Evolutionary conservation across 2,888 invertebrate species (phyloP).

Genomic region (Biston stratarius): DNA sequence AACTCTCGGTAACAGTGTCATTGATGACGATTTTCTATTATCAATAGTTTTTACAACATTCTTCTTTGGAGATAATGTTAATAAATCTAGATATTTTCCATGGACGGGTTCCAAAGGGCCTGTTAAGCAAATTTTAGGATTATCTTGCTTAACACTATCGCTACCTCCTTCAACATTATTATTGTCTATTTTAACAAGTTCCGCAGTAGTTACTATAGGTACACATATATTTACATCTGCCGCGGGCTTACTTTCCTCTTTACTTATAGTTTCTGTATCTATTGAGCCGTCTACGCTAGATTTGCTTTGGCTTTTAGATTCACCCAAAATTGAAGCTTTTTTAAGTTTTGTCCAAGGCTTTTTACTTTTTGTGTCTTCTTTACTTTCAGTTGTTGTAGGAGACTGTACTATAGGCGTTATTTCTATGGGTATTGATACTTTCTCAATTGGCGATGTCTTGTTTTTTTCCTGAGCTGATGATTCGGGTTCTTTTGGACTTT

Average conservation of each 20-base stretch:
- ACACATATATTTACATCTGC: slow-evolving; percentile 69
- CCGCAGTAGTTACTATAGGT: slow-evolving; percentile 76
- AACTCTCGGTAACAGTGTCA: slow-evolving; percentile 71
- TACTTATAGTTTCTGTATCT: slow-evolving; percentile 57
- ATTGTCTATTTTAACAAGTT: slow-evolving; percentile 83
- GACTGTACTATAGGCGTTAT: slow-evolving; percentile 58
- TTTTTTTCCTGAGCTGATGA: slow-evolving; percentile 59
- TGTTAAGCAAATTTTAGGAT: slow-evolving; percentile 76
- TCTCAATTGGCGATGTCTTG: slow-evolving; percentile 64
- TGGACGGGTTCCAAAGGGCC: slow-evolving; percentile 80
- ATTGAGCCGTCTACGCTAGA: slow-evolving; percentile 71
- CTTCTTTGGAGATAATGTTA: slow-evolving; percentile 75
- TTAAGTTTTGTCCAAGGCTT: slow-evolving; percentile 93
- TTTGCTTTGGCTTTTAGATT: slow-evolving; percentile 76
- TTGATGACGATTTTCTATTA: slow-evolving; percentile 56
- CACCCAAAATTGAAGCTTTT: slow-evolving; percentile 89
- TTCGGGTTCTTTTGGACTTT: slow-evolving; percentile 73
- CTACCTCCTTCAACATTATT: slow-evolving; percentile 74
- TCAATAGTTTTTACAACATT: slow-evolving; percentile 61
- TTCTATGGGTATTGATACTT: slow-evolving; percentile 60
- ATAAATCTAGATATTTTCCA: slow-evolving; percentile 78
- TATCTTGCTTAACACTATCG: slow-evolving; percentile 72
- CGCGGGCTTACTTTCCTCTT: slow-evolving; percentile 59
- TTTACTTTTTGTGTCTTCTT: slow-evolving; percentile 78
- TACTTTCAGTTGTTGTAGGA: slow-evolving; percentile 56